Evolutionary conservation across 2,888 invertebrate genomes (phyloP).

Genomic region (Uloborus plumipes): DNA sequence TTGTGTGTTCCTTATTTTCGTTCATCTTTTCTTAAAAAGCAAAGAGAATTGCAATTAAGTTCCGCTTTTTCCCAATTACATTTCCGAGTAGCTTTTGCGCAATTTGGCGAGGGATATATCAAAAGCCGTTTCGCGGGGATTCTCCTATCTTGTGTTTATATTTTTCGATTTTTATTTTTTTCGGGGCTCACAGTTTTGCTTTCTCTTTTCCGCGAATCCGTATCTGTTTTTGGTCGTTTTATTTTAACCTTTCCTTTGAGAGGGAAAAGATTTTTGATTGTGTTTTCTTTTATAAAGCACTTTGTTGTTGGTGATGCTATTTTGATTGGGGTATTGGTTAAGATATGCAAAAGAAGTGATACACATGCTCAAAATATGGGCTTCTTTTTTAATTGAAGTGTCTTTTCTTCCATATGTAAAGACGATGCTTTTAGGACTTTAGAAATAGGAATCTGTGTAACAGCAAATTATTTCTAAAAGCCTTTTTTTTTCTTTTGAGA

Average conservation of each 20-base stretch:
- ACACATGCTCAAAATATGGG: no score
- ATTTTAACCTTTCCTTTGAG: neutral
- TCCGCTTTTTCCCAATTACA: conserved; percentile 14
- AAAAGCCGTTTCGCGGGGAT: conserved; percentile 17
- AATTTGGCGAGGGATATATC: conserved; percentile 40
- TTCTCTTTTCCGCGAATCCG: neutral
- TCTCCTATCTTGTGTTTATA: conserved; percentile 11
- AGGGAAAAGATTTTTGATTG: neutral
- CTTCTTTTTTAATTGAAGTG: no score
- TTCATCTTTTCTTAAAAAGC: conserved; percentile 2
- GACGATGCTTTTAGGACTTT: no score
- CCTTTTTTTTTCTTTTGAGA: no score
- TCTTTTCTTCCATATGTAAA: no score
- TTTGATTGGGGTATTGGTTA: no score
- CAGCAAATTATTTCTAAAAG: no score
- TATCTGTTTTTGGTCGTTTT: neutral
- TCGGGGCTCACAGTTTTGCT: neutral
- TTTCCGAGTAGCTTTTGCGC: conserved; percentile 22
- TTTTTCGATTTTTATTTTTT: neutral
- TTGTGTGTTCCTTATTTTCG: conserved; percentile 4
- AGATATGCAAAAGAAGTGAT: no score
- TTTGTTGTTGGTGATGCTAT: no score
- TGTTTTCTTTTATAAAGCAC: neutral
- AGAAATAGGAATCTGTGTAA: no score
- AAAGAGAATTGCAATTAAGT: conserved; percentile 28